Base-by-base conservation (phyloP, 2,888 invertebrate genomes). In the Congeria kusceri region DNA sequence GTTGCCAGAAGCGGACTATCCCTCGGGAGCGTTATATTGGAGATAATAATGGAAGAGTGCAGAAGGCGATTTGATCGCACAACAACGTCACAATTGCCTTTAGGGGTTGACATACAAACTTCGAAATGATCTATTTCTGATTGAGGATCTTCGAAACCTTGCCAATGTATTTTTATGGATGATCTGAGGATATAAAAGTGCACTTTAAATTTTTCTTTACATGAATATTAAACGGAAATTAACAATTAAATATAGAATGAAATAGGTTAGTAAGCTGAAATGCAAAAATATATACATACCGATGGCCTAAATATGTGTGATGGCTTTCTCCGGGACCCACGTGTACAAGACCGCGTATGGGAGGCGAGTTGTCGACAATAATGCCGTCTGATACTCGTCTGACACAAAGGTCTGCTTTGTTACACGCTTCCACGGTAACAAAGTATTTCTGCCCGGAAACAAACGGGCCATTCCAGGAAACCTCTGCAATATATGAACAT, bases 291-390 rank as follows among this genome's bases (percentile, higher is more conserved):
- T 13, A 3, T 11, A 39, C 15, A 13, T 73, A 84, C 84, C 61
- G 57, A 61, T 82, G 53, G 3, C 80, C 57, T 25, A 53, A 53
- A 53, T 53, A 53, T 53, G 9, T 53, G 18, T 25, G 9, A 25
- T 53, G 53, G 11, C 53, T 9, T n/a, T 23, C 53, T 79, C 47
- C 9, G 67, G 47, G 29, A 83, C 83, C 83, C 29, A 80, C 64
- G n/a, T 70, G 67, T 18, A 86, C 82, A 9, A 70, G 47, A n/a
- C 87, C 87, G 11, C 71, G 47, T 11, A 83, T 63, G 18, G 87
- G 87, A 5, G 86, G 84, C 0, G 86, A 85, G 58, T 77, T 79
- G 53, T 87, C 87, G 23, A 83, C 63, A 11, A 76, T 82, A 25
- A 87, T 44, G 11, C 87, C 85, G 64, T 80, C 75, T 4, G 87